phyloP scores from a whole-genome alignment of 2,113 vertebrate genomes.

The Psettodes erumei region DNA sequence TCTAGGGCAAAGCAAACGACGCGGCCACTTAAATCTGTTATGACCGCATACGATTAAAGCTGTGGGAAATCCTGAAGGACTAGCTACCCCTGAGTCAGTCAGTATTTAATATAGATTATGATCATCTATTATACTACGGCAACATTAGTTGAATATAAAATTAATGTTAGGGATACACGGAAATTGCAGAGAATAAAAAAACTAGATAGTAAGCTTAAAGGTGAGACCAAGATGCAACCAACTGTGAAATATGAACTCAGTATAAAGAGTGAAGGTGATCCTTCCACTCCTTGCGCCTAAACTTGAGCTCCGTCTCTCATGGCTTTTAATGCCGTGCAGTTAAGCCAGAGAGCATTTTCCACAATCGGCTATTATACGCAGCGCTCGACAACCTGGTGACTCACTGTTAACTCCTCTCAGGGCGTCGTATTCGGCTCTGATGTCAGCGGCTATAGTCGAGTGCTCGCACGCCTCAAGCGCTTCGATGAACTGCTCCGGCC shows the following conservation, averaged over 20 bases:
- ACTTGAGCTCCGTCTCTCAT: too few species aligned
- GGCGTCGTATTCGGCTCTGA: slow-evolving; percentile 67
- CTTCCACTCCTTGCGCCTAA: too few species aligned
- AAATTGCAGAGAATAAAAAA: too few species aligned
- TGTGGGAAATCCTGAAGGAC: background rate
- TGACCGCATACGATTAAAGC: background rate
- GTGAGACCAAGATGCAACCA: too few species aligned
- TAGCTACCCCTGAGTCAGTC: background rate
- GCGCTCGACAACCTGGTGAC: too few species aligned
- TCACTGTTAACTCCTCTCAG: slow-evolving; percentile 56
- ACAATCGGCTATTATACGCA: too few species aligned
- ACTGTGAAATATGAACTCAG: too few species aligned
- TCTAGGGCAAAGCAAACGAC: slow-evolving; percentile 49
- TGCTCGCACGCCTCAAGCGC: slow-evolving; percentile 71
- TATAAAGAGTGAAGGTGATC: too few species aligned
- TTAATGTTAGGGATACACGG: too few species aligned
- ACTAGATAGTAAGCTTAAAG: too few species aligned
- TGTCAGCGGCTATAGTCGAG: slow-evolving; percentile 29
- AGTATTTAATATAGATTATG: background rate
- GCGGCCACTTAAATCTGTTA: slow-evolving; percentile 3
- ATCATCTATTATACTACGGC: background rate
- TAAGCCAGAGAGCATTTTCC: too few species aligned
- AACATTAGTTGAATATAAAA: background rate
- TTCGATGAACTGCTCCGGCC: slow-evolving; percentile 79
- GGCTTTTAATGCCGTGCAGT: too few species aligned